phyloP scores from a whole-genome alignment of 2,888 invertebrate species.

The Orthonychiurus folsomi region DNA sequence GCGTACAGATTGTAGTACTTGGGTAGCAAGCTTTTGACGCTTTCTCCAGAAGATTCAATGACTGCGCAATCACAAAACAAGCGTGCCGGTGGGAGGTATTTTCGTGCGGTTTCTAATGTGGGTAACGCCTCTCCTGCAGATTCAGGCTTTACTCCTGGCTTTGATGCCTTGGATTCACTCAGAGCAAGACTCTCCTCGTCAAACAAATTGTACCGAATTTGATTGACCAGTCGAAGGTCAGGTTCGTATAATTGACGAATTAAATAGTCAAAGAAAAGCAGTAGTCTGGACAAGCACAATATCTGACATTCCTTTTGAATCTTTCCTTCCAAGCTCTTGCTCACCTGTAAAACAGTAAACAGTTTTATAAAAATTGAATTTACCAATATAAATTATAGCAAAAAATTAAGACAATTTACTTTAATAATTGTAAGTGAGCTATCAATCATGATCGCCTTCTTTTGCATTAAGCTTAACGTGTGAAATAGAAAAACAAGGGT shows the following conservation, averaged over 20 bases:
- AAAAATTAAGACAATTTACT: constrained; percentile 20
- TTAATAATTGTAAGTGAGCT: constrained; percentile 41
- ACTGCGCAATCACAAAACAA: constrained; percentile 35
- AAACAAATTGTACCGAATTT: constrained; percentile 75
- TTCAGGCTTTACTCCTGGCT: background rate
- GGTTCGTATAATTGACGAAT: constrained; percentile 93
- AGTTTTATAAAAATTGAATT: constrained; percentile 8
- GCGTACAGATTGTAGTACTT: constrained; percentile 83
- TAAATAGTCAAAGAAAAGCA: constrained; percentile 83
- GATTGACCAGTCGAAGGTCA: constrained; percentile 72
- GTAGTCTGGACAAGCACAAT: constrained; percentile 68
- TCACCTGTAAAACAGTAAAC: too few relatives aligned
- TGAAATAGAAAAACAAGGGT: constrained; percentile 87
- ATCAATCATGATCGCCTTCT: constrained; percentile 76
- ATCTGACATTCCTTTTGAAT: constrained; percentile 51
- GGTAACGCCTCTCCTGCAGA: background rate
- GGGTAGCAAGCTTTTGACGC: constrained; percentile 64
- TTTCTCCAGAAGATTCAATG: constrained; percentile 31
- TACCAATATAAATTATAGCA: background rate
- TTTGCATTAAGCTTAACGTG: constrained; percentile 89
- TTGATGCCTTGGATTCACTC: background rate
- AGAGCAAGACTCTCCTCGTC: constrained; percentile 48
- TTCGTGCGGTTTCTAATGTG: constrained; percentile 9
- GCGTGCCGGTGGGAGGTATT: constrained; percentile 34
- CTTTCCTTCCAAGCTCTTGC: constrained; percentile 27